phyloP scores from a whole-genome alignment of 2,888 invertebrate species.

The Agriopis aurantiaria region DNA sequence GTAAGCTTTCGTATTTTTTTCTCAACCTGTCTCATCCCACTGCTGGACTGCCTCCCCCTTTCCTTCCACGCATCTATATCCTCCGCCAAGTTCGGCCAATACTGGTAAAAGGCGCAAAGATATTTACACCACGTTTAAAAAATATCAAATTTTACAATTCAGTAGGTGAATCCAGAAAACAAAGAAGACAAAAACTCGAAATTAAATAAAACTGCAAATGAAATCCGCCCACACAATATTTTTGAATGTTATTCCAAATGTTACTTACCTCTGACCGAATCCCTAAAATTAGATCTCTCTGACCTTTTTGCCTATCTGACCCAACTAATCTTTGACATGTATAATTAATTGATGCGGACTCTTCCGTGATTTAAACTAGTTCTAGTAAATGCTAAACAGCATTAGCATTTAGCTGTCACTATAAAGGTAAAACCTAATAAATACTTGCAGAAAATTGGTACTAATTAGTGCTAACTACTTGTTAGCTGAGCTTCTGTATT shows the following conservation, averaged over 20 bases:
- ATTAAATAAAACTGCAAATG: not conserved
- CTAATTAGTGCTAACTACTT: not conserved
- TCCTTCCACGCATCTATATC: too few relatives aligned
- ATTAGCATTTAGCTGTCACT: constrained; percentile 9
- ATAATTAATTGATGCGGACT: constrained; percentile 71
- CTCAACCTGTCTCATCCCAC: too few relatives aligned
- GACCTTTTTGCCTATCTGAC: constrained; percentile 49
- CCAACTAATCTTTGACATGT: constrained; percentile 59
- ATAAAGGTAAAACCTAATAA: constrained; percentile 1
- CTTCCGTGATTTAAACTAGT: constrained; percentile 71
- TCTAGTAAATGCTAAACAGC: constrained; percentile 46
- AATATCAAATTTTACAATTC: too few relatives aligned
- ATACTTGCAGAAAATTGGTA: constrained; percentile 7
- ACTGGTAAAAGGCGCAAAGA: too few relatives aligned
- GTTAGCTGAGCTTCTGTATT: not conserved
- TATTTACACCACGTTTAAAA: too few relatives aligned
- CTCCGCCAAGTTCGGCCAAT: too few relatives aligned
- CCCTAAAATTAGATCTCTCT: constrained; percentile 36
- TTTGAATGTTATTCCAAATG: constrained; percentile 7
- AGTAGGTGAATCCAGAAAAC: too few relatives aligned
- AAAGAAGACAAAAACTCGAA: not conserved
- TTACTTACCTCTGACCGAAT: constrained; percentile 25
- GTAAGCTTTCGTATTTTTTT: too few relatives aligned
- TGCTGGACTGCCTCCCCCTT: too few relatives aligned
- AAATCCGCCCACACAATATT: not conserved